Conservation (phyloP, 2,113 vertebrate species). For the Sceloporus undulatus region DNA sequence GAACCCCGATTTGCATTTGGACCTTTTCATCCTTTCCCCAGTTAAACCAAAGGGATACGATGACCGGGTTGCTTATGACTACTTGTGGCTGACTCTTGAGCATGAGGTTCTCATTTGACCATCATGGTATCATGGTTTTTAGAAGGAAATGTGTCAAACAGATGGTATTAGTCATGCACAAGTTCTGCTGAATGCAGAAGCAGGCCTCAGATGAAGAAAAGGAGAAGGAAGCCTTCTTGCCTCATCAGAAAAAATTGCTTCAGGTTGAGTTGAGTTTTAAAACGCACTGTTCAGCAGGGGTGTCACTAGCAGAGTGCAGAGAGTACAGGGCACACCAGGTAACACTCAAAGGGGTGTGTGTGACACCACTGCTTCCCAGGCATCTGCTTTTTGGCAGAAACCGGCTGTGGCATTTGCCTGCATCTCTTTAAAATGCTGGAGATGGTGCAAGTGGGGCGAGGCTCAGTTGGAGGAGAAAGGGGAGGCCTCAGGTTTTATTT, state of each 20-base stretch:
- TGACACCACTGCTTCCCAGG: too few relatives aligned
- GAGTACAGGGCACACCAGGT: too few relatives aligned
- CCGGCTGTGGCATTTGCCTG: too few relatives aligned
- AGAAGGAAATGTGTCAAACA: not conserved
- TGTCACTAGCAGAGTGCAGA: too few relatives aligned
- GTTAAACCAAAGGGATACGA: not conserved
- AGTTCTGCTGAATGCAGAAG: not conserved
- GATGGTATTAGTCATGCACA: not conserved
- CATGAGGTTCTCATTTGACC: not conserved
- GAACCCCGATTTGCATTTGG: not conserved
- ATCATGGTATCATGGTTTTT: not conserved
- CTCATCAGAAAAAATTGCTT: conserved; percentile 9
- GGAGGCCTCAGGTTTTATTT: too few relatives aligned
- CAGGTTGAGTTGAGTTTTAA: conserved; percentile 18
- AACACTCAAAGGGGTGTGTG: too few relatives aligned
- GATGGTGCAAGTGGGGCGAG: too few relatives aligned
- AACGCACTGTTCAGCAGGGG: not conserved
- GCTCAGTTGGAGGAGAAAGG: too few relatives aligned
- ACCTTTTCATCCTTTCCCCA: not conserved
- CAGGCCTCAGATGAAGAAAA: conserved; percentile 29
- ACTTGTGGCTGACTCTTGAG: not conserved
- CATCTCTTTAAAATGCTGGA: too few relatives aligned
- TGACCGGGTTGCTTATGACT: not conserved
- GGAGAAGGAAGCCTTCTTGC: conserved; percentile 19
- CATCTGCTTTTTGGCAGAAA: too few relatives aligned